Percentiles rank a stretch among this genome's conserved stretches.
Conservation (phyloP, 2,113 vertebrate genomes). For the Psilopsiagon aymara region DNA sequence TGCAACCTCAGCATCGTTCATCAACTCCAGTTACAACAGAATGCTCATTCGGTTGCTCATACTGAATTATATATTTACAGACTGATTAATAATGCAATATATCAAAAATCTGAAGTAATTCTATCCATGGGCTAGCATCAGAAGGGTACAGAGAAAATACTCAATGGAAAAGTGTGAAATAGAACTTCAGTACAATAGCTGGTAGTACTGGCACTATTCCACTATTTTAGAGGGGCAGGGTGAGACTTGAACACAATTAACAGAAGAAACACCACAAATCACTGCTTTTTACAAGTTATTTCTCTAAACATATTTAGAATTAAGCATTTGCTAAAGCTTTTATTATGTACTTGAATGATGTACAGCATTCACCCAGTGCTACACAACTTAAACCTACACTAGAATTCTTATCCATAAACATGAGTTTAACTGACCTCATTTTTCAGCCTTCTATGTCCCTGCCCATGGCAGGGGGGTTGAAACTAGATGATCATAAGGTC, state of each 20-base stretch:
- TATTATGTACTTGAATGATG: not conserved
- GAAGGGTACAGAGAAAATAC: not conserved
- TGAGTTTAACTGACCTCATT: constrained; percentile 61
- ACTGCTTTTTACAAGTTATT: not conserved
- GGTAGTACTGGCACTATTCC: not conserved
- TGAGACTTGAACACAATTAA: not conserved
- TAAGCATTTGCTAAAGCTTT: not conserved
- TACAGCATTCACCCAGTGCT: not conserved
- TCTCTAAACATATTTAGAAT: not conserved
- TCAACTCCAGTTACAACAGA: not conserved
- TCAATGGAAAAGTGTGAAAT: not conserved
- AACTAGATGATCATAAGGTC: no score
- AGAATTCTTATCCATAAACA: constrained; percentile 64
- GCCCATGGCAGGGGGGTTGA: no score
- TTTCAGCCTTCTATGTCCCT: not conserved
- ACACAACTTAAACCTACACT: constrained; percentile 19
- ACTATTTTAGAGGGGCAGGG: not conserved
- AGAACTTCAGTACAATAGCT: not conserved
- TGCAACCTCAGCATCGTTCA: not conserved
- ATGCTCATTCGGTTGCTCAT: not conserved
- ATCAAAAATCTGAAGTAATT: not conserved
- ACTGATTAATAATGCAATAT: not conserved
- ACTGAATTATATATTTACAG: not conserved
- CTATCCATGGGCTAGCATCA: not conserved
- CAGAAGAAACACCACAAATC: constrained; percentile 25